Evolutionary conservation across 2,888 invertebrate genomes (phyloP), one percentile per base, ranked within the genome.

Genomic region (Himalopsyche anomala): DNA sequence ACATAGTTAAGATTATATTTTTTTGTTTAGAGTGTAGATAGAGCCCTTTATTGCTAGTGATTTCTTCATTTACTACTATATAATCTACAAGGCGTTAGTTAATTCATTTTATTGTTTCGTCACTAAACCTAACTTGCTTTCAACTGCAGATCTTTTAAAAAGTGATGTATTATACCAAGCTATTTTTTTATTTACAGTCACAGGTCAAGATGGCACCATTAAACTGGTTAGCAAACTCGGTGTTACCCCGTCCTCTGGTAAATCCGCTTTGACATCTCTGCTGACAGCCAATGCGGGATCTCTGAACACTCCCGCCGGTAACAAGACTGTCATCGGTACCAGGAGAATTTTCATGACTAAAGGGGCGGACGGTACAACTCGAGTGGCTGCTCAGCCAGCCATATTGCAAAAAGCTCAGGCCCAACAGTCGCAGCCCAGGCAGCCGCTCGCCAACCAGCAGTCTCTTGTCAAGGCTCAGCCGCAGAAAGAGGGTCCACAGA

Each of bases 271-370:
- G 54, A 96, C 96, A 4, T 96, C 96, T 0, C 90, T 94, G 85
- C 92, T 96, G 82, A 95, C 95, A 15, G 92, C 93, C 40, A 92
- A 91, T 87, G 90, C 92, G n/a, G 92, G 86, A 36, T 45, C 91
- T 80, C 89, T 90, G 0, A 91, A 91, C 36, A 93, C 93, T 17
- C 92, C 94, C 0, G 93, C 94, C 51, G 94, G 94, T 45, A 95
- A 94, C 89, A 96, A 95, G 91, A 93, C 94, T 11, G 94, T 95
- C 42, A 94, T 95, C 79, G 95, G 95, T 82, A 93, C 94, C 82
- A 92, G 95, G 90, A 92, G 95, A 90, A 96, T 96, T 89, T 95
- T 95, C 88, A 96, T 96, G 96, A 95, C 96, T 0, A 96, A 96
- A 92, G 95, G 95, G 45, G 93, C 95, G 2, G 95, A 95, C 90